These are phyloP conservation scores for chimpanzee (Pan troglodytes) DNA, from an alignment of 2,113 vertebrate genomes.

Conservation along the genomic window NHGRI_mPanTro3-v2.1_pri NC_072416.2:60828501-60829000, in stretches of 20 bases:
- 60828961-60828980: not conserved
- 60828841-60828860: not conserved
- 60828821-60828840: not conserved
- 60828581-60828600: not conserved
- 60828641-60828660: not conserved
- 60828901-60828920: not conserved
- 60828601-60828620: not conserved
- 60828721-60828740: not conserved
- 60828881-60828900: not conserved
- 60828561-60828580: not conserved
- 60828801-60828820: not conserved
- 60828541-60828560: not conserved
- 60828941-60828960: not conserved
- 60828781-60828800: not conserved
- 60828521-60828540: not conserved
- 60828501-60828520: not conserved
- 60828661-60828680: not conserved
- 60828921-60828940: not conserved
- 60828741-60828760: not conserved
- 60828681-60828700: not conserved
- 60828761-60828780: not conserved
- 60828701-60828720: not conserved
- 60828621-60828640: not conserved
- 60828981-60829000: conserved; percentile 44
- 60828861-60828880: not conserved